A percentile compares a stretch with the other conserved stretches of the same genome.
Evolutionary conservation across 2,113 vertebrate species (phyloP).

Genomic region (Taurulus bubalis): DNA sequence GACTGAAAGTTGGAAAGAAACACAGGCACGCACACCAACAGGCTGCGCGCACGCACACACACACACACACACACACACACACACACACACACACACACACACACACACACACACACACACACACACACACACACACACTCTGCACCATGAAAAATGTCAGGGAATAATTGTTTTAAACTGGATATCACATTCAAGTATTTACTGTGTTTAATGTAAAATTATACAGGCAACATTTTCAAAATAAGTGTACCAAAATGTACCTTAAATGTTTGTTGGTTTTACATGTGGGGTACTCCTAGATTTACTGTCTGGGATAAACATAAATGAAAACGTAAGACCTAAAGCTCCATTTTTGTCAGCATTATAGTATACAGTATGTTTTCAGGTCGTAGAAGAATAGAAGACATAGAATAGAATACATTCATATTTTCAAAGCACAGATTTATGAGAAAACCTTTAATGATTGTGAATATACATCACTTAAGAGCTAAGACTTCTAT

Average conservation of each 20-base stretch:
- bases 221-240: neutral
- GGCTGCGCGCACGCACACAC: neutral
- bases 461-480: slow-evolving; percentile 54
- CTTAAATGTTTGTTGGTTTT: slow-evolving; percentile 40
- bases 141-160: slow-evolving; percentile 19
- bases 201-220: neutral
- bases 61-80: slow-evolving; percentile 26
- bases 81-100: neutral
- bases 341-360: slow-evolving; percentile 35
- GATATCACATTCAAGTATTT: neutral
- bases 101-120: slow-evolving; percentile 15
- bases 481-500: slow-evolving; percentile 25
- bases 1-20: slow-evolving; percentile 61
- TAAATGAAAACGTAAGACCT: slow-evolving; percentile 45
- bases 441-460: slow-evolving; percentile 74
- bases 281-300: slow-evolving; percentile 66
- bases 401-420: slow-evolving; percentile 48
- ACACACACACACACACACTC: slow-evolving; percentile 14
- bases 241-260: slow-evolving; percentile 16
- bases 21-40: slow-evolving; percentile 13
- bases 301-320: slow-evolving; percentile 65
- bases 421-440: slow-evolving; percentile 36
- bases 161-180: neutral
- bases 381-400: slow-evolving; percentile 47
- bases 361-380: slow-evolving; percentile 31